Evolutionary conservation across 2,888 invertebrate genomes (phyloP), one percentile per base, ranked within the genome.

Genomic region (Eupithecia exiguata): DNA sequence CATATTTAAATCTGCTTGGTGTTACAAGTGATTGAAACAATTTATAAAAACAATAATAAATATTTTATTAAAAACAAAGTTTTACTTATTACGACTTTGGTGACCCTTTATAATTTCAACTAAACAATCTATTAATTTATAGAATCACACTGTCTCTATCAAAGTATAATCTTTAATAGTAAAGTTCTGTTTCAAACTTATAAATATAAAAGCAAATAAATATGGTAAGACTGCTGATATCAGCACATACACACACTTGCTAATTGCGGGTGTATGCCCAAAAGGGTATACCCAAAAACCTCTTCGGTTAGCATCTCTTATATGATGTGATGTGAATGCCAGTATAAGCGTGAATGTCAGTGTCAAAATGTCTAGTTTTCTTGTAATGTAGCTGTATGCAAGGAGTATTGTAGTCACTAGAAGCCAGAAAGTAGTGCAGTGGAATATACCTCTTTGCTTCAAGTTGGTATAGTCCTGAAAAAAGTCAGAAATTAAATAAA

Each of bases 111-210:
- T 1, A n/a, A 49, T 21, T 53, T 10, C 49, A 21, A 53, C 9
- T 9, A 10, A 10, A 53, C 10, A 53, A 6, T 46, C 46, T 6
- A n/a, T 7, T 49, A n/a, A 10, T 53, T 53, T 10, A 53, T 53
- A 53, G 7, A 18, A 72, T 67, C 98, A 92, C 98, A 96, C 98
- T 98, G 98, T 93, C 76, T 83, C 69, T 53, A 74, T 25, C 35
- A 69, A 35, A 62, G 2, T 43, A 69, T 73, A 76, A 43, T 71
- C 53, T 67, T 73, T 69, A 5, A 16, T 16, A 66, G n/a, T 65
- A 16, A 81, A 70, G 58, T 69, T 78, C 75, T 83, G 83, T 77
- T 88, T 91, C 14, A 82, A 83, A 72, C 71, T 78, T 9, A 81
- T 78, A 80, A 84, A 91, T 4, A 87, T 36, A 76, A 81, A 79